These are phyloP conservation scores for Heterochromis multidens DNA, from an alignment of 2,113 vertebrate species.

Conservation along the genomic window DNA sequence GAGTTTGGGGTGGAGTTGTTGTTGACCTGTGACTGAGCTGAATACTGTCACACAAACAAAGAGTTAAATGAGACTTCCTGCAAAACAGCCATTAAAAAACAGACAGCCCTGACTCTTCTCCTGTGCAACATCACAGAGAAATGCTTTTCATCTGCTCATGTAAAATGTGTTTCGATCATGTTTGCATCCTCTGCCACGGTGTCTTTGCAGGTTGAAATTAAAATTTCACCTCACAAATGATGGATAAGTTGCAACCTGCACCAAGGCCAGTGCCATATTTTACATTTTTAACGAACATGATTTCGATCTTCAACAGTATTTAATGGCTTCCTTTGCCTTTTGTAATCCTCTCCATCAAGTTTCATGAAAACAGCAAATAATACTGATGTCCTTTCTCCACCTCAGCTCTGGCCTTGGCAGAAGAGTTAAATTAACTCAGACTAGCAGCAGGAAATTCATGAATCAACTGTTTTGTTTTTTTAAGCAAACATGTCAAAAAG, in stretches of 20 bases:
- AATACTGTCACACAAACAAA: constrained; percentile 9
- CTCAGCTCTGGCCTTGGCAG: not conserved
- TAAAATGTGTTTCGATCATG: not conserved
- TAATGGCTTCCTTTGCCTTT: not conserved
- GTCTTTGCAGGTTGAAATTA: too few relatives aligned
- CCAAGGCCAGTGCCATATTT: not conserved
- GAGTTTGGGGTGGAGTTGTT: constrained; percentile 62
- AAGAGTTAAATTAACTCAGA: not conserved
- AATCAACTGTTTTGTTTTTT: too few relatives aligned
- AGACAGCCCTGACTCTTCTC: not conserved
- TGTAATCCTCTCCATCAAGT: not conserved
- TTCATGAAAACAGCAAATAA: not conserved
- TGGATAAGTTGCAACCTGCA: not conserved
- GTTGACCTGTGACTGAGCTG: constrained; percentile 68
- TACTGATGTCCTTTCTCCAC: not conserved
- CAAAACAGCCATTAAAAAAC: not conserved
- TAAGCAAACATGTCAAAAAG: not conserved
- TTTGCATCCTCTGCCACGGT: not conserved
- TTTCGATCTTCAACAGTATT: not conserved
- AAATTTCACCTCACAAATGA: not conserved
- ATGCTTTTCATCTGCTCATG: not conserved
- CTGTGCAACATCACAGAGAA: not conserved
- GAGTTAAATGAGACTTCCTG: not conserved
- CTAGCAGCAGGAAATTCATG: not conserved
- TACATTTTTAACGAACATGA: not conserved